These are phyloP conservation scores for Drosophila mercatorum DNA, from an alignment of 2,888 invertebrate species.

Conservation along the genomic window DNA sequence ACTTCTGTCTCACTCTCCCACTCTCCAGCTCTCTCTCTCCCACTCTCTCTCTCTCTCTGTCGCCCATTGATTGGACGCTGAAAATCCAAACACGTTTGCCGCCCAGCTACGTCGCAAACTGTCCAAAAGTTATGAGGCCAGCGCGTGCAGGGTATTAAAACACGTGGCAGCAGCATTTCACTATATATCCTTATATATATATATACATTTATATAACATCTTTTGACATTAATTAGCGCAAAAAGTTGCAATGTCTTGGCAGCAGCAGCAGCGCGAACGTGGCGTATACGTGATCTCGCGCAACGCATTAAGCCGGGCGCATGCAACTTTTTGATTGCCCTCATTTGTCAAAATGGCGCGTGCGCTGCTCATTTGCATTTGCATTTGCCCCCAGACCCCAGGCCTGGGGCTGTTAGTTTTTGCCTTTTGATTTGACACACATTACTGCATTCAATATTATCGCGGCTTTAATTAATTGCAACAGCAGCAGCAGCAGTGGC, in stretches of 20 bases:
- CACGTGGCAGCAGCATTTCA: slow-evolving; percentile 49
- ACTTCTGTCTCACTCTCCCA: neutral
- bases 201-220: slow-evolving; percentile 13
- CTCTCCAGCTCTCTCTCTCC: neutral
- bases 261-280: slow-evolving; percentile 23
- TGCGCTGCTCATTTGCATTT: slow-evolving; percentile 49
- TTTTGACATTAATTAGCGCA: slow-evolving; percentile 73
- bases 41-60: slow-evolving; percentile 7
- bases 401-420: slow-evolving; percentile 9
- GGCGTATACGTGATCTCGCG: slow-evolving; percentile 64
- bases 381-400: slow-evolving; percentile 20
- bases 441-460: slow-evolving; percentile 36
- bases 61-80: slow-evolving; percentile 50
- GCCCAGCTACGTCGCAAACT: slow-evolving; percentile 9
- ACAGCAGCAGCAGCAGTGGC: slow-evolving; percentile 3
- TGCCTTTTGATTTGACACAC: slow-evolving; percentile 35
- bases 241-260: slow-evolving; percentile 49
- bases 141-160: slow-evolving; percentile 64
- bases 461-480: slow-evolving; percentile 56
- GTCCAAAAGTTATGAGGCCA: slow-evolving; percentile 64
- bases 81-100: slow-evolving; percentile 61
- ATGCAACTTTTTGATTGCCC: slow-evolving; percentile 62
- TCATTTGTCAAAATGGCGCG: slow-evolving; percentile 69
- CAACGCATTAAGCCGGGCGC: slow-evolving; percentile 34
- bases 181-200: slow-evolving; percentile 20